Evolutionary conservation across 2,888 invertebrate species (phyloP).

Genomic region (Boloria euphrosyne): DNA sequence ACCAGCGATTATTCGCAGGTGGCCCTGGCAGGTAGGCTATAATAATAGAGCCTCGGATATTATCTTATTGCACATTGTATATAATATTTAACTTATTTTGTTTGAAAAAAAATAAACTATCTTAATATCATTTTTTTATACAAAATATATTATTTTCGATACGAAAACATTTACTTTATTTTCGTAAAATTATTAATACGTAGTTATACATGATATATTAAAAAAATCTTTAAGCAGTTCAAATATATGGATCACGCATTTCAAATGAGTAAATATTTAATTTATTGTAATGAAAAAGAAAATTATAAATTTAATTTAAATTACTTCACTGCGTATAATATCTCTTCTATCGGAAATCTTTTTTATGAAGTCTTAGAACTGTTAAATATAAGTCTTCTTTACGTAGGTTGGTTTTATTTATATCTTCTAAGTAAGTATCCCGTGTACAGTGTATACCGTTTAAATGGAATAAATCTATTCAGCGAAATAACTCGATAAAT

Average conservation of each 20-base stretch:
- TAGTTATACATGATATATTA: no score
- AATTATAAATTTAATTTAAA: neutral
- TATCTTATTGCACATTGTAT: constrained; percentile 21
- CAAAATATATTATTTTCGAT: no score
- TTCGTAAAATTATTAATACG: no score
- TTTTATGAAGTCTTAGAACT: constrained; percentile 30
- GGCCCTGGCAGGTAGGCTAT: constrained; percentile 35
- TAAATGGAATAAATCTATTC: constrained; percentile 8
- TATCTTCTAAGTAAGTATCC: constrained; percentile 6
- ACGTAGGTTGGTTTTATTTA: constrained; percentile 28
- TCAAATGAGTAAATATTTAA: constrained; percentile 1
- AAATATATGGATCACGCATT: neutral
- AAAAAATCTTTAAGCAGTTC: neutral
- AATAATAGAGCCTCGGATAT: constrained; percentile 30
- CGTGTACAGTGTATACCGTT: constrained; percentile 16
- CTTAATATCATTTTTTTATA: neutral
- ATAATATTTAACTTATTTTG: constrained; percentile 4
- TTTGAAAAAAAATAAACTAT: neutral
- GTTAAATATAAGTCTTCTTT: constrained; percentile 29
- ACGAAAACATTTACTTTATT: no score
- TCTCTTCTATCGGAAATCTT: neutral
- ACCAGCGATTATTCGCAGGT: constrained; percentile 31
- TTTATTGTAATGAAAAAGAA: neutral
- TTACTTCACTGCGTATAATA: neutral
- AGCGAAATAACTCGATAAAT: neutral